Evolutionary conservation across 2,797 vertebrate species (phyloP).

Genomic region (Brachyalestes nurse): DNA sequence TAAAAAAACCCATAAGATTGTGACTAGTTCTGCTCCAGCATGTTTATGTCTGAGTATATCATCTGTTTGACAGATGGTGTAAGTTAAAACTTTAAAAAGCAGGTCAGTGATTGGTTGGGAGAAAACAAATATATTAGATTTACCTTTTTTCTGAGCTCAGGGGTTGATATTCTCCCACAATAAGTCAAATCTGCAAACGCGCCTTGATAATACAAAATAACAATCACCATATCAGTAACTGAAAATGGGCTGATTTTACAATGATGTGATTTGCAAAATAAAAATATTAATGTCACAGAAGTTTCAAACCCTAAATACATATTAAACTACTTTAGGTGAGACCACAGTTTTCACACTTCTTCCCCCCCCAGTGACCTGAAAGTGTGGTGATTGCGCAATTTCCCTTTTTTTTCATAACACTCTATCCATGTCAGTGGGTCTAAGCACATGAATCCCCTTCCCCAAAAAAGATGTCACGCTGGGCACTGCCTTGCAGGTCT

Average conservation of each 20-base stretch:
- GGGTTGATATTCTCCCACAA: not conserved
- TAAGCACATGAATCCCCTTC: conserved; percentile 38
- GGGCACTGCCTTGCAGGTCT: conserved; percentile 35
- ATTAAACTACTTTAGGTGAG: not conserved
- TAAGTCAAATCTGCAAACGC: not conserved
- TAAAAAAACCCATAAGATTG: conserved; percentile 7
- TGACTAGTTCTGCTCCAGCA: not conserved
- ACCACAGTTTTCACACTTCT: not conserved
- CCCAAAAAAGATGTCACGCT: conserved; percentile 42
- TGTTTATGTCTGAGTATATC: not conserved
- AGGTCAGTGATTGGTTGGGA: not conserved
- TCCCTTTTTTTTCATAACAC: conserved; percentile 51
- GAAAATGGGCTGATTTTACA: not conserved
- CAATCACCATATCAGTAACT: not conserved
- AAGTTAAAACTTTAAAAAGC: not conserved
- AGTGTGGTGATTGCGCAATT: conserved; percentile 47
- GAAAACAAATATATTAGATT: conserved; percentile 5
- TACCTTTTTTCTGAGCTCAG: not conserved
- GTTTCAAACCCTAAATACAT: not conserved
- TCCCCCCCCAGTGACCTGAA: conserved; percentile 18
- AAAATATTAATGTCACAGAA: conserved; percentile 6
- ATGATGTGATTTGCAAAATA: not conserved
- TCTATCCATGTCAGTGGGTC: conserved; percentile 59
- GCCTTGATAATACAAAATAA: conserved; percentile 2
- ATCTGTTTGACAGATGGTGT: not conserved